phyloP scores from a whole-genome alignment of 2,888 invertebrate species.

The Neoascia interrupta region DNA sequence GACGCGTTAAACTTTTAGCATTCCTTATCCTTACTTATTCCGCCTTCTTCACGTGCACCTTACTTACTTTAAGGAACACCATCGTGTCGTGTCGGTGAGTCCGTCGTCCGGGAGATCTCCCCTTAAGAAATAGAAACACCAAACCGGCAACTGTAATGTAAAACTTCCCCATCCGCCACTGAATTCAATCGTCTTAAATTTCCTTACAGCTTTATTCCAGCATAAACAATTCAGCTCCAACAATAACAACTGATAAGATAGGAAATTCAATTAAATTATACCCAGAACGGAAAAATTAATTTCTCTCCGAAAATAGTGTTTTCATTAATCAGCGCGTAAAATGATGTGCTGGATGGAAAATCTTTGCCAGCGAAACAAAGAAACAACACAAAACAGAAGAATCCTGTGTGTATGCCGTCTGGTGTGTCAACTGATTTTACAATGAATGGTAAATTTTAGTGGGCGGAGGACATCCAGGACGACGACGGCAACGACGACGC shows the following conservation, averaged over 20 bases:
- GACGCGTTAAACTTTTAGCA: too few relatives aligned
- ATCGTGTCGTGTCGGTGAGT: too few relatives aligned
- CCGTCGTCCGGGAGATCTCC: too few relatives aligned
- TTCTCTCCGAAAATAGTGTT: slow-evolving; percentile 6
- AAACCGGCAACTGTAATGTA: too few relatives aligned
- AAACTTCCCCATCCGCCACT: background rate
- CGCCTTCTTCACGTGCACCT: too few relatives aligned
- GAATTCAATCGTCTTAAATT: background rate
- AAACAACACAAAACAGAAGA: background rate
- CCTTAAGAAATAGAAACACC: too few relatives aligned
- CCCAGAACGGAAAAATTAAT: slow-evolving; percentile 26
- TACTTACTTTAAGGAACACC: too few relatives aligned
- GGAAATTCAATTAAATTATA: slow-evolving; percentile 53
- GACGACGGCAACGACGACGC: background rate
- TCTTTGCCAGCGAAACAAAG: background rate
- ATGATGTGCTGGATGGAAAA: slow-evolving; percentile 11
- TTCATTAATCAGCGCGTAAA: slow-evolving; percentile 27
- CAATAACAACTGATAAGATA: slow-evolving; percentile 31
- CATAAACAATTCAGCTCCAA: too few relatives aligned
- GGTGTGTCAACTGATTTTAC: slow-evolving; percentile 41
- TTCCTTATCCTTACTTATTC: too few relatives aligned
- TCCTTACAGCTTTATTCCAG: too few relatives aligned
- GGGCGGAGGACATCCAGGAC: too few relatives aligned
- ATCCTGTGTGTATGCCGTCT: background rate
- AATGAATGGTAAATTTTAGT: too few relatives aligned